phyloP scores from a whole-genome alignment of 2,113 vertebrate species.

The Chlamydotis undulata region DNA sequence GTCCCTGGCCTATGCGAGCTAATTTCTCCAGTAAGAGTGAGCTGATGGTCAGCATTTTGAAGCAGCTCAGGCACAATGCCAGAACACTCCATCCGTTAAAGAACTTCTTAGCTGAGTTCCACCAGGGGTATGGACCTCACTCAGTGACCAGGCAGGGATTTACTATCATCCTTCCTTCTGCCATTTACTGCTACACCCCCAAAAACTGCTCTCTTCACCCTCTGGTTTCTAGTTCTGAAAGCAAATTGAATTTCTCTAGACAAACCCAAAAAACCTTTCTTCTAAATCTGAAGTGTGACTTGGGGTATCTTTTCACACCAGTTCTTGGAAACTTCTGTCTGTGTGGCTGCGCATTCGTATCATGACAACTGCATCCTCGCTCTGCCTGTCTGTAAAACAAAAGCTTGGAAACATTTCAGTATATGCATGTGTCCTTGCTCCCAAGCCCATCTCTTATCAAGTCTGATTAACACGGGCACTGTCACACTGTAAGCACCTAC shows the following conservation, averaged over 20 bases:
- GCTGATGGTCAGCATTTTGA: not conserved
- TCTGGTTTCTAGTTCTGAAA: not conserved
- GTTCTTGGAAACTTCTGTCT: not conserved
- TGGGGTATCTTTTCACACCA: not conserved
- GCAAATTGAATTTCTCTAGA: not conserved
- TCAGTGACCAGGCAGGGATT: not conserved
- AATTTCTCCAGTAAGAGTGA: not conserved
- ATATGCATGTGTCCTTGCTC: rapidly evolving
- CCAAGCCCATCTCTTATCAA: not conserved
- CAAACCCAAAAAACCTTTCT: not conserved
- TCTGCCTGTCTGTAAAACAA: not conserved
- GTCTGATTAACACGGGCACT: not conserved
- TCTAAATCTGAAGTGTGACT: not conserved
- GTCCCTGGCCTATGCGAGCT: not conserved
- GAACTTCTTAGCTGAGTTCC: not conserved
- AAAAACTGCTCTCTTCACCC: not conserved
- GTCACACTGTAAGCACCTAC: not conserved
- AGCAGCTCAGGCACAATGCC: not conserved
- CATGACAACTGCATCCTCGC: not conserved
- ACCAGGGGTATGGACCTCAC: not conserved
- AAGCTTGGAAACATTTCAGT: not conserved
- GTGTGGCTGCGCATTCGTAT: not conserved
- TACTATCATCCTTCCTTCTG: not conserved
- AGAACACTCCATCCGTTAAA: not conserved
- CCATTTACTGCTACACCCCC: not conserved